Conservation (phyloP, 53 echinoderm and acorn worm genomes). For the Echinometra lucunter region DNA sequence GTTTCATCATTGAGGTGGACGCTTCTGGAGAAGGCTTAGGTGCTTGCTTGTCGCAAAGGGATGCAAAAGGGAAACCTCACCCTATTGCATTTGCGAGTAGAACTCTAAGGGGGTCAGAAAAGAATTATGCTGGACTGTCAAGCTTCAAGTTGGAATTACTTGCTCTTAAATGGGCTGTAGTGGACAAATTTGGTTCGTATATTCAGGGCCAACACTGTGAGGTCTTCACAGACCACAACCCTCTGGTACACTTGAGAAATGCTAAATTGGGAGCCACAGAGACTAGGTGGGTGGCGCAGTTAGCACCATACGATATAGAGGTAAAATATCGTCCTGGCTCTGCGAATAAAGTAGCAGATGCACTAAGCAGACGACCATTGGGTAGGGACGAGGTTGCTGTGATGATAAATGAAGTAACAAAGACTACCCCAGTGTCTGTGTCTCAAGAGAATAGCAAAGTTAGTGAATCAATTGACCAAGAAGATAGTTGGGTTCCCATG, state of each 20-base stretch:
- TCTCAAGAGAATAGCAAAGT: background rate
- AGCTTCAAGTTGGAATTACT: conserved; percentile 73
- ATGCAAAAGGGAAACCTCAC: conserved; percentile 55
- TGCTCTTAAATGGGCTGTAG: conserved; percentile 64
- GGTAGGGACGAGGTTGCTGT: background rate
- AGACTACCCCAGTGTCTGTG: background rate
- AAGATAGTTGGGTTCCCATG: conserved; percentile 19
- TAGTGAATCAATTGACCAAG: background rate
- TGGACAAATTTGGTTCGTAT: conserved; percentile 69
- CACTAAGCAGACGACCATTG: conserved; percentile 6
- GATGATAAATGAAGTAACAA: conserved; percentile 25
- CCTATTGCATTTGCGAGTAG: conserved; percentile 69
- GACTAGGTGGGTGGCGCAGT: background rate
- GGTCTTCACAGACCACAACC: background rate
- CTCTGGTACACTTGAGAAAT: background rate
- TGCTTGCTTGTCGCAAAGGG: conserved; percentile 65
- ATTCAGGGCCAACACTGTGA: conserved; percentile 53
- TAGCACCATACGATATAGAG: background rate
- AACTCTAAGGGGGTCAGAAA: conserved; percentile 56
- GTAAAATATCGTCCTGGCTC: background rate
- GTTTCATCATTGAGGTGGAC: conserved; percentile 67
- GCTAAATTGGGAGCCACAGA: background rate
- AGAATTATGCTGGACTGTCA: conserved; percentile 64
- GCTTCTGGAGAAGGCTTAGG: conserved; percentile 66
- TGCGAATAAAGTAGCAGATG: background rate